These are phyloP conservation scores for Pelosia muscerda DNA, from an alignment of 2,888 invertebrate species.

Conservation along the genomic window DNA sequence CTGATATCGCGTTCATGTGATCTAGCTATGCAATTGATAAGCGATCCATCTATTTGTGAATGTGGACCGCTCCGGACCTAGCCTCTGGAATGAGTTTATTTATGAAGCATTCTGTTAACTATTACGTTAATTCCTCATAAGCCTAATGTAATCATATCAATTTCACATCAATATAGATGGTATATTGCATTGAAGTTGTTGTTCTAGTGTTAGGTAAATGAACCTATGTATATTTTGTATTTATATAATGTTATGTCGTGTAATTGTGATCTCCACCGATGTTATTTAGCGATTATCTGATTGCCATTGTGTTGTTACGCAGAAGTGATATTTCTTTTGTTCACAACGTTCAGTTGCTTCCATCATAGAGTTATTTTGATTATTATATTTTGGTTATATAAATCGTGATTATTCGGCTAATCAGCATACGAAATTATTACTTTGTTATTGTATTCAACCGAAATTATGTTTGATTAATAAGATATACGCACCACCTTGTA, in stretches of 20 bases:
- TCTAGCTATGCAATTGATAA: conserved; percentile 61
- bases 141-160: conserved; percentile 77
- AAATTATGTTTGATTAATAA: conserved; percentile 66
- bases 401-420: conserved; percentile 77
- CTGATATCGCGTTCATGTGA: conserved; percentile 83
- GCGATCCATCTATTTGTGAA: conserved; percentile 53
- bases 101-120: conserved; percentile 80
- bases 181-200: conserved; percentile 85
- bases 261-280: conserved; percentile 87
- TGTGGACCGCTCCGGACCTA: conserved; percentile 43
- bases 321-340: conserved; percentile 73
- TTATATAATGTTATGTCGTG: conserved; percentile 84
- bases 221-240: conserved; percentile 85
- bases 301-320: conserved; percentile 84
- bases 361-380: conserved; percentile 80
- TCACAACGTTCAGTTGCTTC: conserved; percentile 80
- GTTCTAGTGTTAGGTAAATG: conserved; percentile 78
- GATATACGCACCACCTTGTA: conserved; percentile 77
- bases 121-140: conserved; percentile 77
- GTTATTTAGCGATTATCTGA: conserved; percentile 84
- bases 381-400: conserved; percentile 59
- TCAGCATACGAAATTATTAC: conserved; percentile 69
- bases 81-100: conserved; percentile 61
- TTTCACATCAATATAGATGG: conserved; percentile 82
- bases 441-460: conserved; percentile 71